Base-by-base conservation (phyloP, 2,888 invertebrate species). In the Adela reaumurella region DNA sequence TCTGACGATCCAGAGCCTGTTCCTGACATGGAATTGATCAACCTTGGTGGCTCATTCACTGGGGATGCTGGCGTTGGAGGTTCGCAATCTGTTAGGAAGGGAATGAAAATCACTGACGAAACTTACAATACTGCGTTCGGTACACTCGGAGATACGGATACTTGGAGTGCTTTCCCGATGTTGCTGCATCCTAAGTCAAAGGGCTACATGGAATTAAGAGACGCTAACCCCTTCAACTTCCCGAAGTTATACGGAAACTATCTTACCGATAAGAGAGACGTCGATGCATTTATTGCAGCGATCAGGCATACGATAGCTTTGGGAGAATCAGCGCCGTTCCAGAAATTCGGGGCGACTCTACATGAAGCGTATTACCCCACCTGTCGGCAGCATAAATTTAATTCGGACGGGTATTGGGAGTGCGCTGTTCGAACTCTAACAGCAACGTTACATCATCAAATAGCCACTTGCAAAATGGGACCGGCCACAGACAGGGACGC, bases 211-310 rank as follows among this genome's bases (percentile, higher is more conserved):
- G 83, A 81, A 62, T 73, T 96, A 14, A 84, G 82, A 57, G 85
- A 87, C 42, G 84, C 74, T 19, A 84, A 94, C 70, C 91, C 93
- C 0, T 81, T 85, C 44, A 84, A 87, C 29, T 83, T 86, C 56
- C 93, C 94, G 0, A 68, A 84, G n/a, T 84, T 95, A 56, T 85
- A 90, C 57, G 88, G 92, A 0, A 90, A 94, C 58, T 94, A 94
- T 63, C 81, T 93, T 51, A 80, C 82, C 0, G 82, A 90, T 59
- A 80, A 79, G 3, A 67, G 74, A 19, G 81, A 92, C 57, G 65
- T 84, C 1, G 76, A 78, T n/a, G 83, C 83, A 1, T 67, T 87
- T 46, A 63, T 87, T 4, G 80, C 81, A 16, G 80, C 84, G 0
- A 83, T 88, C 43, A 85, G 88, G 55, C 82, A 84, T 51, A 64